Base-by-base conservation (phyloP, 1,140 invertebrate species). In the Solenopsis invicta region DNA sequence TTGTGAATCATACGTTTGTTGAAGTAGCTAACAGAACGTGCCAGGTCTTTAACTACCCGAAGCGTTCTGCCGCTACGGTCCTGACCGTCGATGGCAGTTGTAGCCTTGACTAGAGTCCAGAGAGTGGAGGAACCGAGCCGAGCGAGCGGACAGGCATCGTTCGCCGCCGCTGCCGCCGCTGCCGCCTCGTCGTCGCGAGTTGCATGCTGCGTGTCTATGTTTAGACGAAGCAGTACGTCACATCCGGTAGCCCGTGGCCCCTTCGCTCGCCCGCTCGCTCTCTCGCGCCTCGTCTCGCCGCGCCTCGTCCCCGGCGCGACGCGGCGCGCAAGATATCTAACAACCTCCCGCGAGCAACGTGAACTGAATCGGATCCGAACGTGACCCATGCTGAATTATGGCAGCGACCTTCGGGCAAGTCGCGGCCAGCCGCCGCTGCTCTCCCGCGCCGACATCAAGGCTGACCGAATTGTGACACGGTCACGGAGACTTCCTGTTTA, bases 191-290 rank as follows among this genome's bases (percentile, higher is more conserved):
- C 85, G 76, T 67, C 76, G 80, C 88, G 82, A 75, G 78, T 87
- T 85, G 86, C 89, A 75, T 87, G 86, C 80, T 76, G 86, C 81
- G 81, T 81, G 92, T 94, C 92, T 93, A 94, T 93, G 91, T 93
- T 93, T 93, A 93, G 92, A 93, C 87, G 85, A 86, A 80, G 78
- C 67, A 74, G 86, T 76, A 92, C 92, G 92, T 93, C 93, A 93
- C 91, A 92, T 94, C 93, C 92, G 92, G 91, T 93, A 89, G 89
- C 54, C 87, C 86, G 69, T 89, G 87, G 87, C 89, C 88, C 87
- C n/a, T n/a, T n/a, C 89, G 59, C 80, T 85, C 85, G 64, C 87
- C 75, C 75, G 61, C 80, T 88, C 86, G 9, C 56, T 86, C 88
- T 80, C 81, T 90, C n/a, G n/a, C n/a, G n/a, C n/a, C 56, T 21